Base-by-base conservation (phyloP, 2,797 vertebrate genomes). In the Hyperoplus lanceolatus region DNA sequence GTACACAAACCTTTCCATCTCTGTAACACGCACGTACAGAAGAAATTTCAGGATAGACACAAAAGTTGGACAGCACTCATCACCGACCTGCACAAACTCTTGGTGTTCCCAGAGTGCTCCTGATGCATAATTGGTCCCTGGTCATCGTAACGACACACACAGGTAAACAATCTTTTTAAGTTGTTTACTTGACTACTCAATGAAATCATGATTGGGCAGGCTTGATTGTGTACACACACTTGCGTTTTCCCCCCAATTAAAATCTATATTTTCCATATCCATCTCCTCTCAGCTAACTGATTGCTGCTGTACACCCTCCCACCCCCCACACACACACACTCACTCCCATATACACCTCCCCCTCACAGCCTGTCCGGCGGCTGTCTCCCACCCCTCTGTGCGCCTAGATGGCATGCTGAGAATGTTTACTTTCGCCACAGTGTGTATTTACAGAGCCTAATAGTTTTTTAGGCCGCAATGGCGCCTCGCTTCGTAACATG, bases 401-500 rank as follows among this genome's bases (percentile, higher is more conserved):
- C 70, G 88, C 89, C 89, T 88, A 76, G 82, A 90, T 92, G 93
- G 94, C 92, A 94, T 94, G 93, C 92, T 91, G 90, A 91, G 92
- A 95, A 94, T 93, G 92, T 95, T 93, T 93, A 94, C 93, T 92
- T 94, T 95, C 87, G 67, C 93, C 93, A 93, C 92, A 93, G 90
- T 92, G 91, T 92, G 92, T 94, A 94, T 95, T 95, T 95, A 94
- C 92, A 93, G 91, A 95, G 92, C 89, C 92, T 94, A 95, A 94
- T 93, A 93, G 94, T 93, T 94, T 94, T 93, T 91, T 92, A 93
- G 93, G 91, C 92, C 84, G 94, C 94, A 95, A 96, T 95, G 96
- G 94, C 91, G 90, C 93, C 92, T 94, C 87, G 89, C 93, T 92
- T 88, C 71, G 83, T 90, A 91, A 93, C 94, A 94, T 94, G 90